phyloP scores from a whole-genome alignment of 2,888 invertebrate species.

The Conops quadrifasciatus region DNA sequence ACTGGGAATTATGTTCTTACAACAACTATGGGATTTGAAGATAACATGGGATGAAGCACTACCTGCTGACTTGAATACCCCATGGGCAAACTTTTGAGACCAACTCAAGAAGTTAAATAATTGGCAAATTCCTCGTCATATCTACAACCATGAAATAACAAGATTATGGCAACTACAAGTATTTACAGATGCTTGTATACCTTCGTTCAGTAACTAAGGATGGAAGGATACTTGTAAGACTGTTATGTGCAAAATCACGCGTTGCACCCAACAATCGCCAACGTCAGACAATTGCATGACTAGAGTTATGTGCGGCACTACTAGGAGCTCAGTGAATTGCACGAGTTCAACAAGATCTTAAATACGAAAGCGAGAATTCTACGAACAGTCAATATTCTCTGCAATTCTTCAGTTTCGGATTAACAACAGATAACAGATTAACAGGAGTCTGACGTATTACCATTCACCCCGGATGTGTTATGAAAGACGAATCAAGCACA shows the following conservation, averaged over 20 bases:
- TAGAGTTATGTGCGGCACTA: not conserved
- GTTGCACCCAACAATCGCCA: too few species aligned
- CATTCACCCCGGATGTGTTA: too few species aligned
- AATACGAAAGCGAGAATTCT: too few species aligned
- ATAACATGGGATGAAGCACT: slow-evolving; percentile 4
- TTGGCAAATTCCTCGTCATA: too few species aligned
- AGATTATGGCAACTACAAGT: not conserved
- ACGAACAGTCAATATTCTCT: too few species aligned
- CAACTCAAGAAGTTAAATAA: slow-evolving; percentile 2
- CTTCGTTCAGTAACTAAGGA: slow-evolving; percentile 9
- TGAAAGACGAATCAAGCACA: too few species aligned
- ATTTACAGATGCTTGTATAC: not conserved
- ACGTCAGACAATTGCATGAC: slow-evolving; percentile 10
- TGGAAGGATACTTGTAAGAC: not conserved
- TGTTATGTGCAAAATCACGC: slow-evolving; percentile 8
- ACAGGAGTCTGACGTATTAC: too few species aligned
- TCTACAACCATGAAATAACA: not conserved
- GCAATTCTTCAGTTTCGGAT: too few species aligned
- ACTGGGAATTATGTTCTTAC: not conserved
- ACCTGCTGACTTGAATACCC: slow-evolving; percentile 2
- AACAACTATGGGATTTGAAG: slow-evolving; percentile 13
- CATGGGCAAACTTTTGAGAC: too few species aligned
- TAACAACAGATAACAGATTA: too few species aligned
- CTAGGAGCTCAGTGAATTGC: not conserved
- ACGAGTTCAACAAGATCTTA: too few species aligned